Percentiles rank a stretch among this genome's conserved stretches.
phyloP scores from a whole-genome alignment of 2,797 vertebrate species.

The Gadopsis bispinosus region DNA sequence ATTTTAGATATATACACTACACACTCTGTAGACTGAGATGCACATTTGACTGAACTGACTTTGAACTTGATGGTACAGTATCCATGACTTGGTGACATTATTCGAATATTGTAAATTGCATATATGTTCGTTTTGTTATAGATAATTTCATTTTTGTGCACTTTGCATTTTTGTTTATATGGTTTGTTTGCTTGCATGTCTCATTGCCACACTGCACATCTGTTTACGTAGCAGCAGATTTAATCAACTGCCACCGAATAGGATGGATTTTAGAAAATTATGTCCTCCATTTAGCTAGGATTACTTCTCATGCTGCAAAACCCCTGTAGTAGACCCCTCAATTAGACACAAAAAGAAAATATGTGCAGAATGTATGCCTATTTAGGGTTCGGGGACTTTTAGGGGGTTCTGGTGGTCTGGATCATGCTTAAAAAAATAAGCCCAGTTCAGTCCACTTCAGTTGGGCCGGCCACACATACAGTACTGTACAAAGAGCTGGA shows the following conservation, averaged over 20 bases:
- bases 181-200: background rate
- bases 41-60: background rate
- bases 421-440: slow-evolving; percentile 72
- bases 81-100: background rate
- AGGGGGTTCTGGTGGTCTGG: slow-evolving; percentile 49
- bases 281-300: slow-evolving; percentile 21
- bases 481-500: slow-evolving; percentile 50
- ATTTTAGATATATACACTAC: background rate
- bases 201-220: background rate
- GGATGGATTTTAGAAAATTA: slow-evolving; percentile 44
- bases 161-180: background rate
- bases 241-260: slow-evolving; percentile 35
- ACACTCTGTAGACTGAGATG: slow-evolving; percentile 17
- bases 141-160: background rate
- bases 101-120: background rate
- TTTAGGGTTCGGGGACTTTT: slow-evolving; percentile 42
- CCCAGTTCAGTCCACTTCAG: slow-evolving; percentile 61
- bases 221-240: slow-evolving; percentile 4
- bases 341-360: slow-evolving; percentile 57
- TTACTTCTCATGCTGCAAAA: slow-evolving; percentile 44
- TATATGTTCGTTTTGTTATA: background rate
- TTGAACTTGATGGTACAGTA: background rate
- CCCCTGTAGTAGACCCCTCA: slow-evolving; percentile 13
- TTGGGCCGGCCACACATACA: slow-evolving; percentile 71
- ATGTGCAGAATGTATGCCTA: slow-evolving; percentile 47